Percentiles rank a stretch among this genome's conserved stretches.
Evolutionary conservation across 1,140 invertebrate species (phyloP).

Genomic region (Leptinotarsa defecta): DNA sequence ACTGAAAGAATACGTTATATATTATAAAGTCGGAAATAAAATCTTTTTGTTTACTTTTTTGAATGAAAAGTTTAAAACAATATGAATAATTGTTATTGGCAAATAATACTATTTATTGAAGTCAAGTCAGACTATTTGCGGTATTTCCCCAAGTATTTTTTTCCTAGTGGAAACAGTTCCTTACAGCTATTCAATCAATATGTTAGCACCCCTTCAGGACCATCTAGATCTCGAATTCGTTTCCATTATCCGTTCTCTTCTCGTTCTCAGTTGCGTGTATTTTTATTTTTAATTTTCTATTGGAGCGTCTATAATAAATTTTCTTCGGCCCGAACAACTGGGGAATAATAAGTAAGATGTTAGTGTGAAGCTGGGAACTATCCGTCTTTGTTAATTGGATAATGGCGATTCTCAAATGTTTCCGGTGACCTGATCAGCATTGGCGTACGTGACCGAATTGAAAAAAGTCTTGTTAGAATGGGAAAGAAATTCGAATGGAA

Average conservation of each 20-base stretch:
- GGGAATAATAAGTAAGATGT: conserved; percentile 30
- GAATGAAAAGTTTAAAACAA: no score
- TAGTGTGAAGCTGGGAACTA: conserved; percentile 24
- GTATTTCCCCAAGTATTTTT: no score
- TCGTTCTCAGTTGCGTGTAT: conserved; percentile 9
- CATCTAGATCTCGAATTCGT: conserved; percentile 6
- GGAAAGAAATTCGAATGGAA: no score
- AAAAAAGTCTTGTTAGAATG: no score
- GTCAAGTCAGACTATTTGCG: no score
- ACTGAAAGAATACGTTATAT: no score
- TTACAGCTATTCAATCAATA: neutral
- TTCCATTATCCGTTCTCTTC: conserved; percentile 12
- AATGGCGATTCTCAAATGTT: conserved; percentile 28
- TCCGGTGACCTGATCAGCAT: conserved; percentile 25
- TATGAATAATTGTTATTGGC: no score
- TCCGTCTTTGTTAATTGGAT: conserved; percentile 28
- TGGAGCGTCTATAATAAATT: conserved; percentile 8
- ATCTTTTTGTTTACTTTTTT: no score
- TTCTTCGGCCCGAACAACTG: conserved; percentile 8
- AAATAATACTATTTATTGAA: no score
- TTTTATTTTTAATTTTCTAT: conserved; percentile 29
- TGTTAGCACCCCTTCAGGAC: neutral
- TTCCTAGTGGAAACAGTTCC: no score
- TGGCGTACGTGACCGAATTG: conserved; percentile 13
- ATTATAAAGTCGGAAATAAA: no score